phyloP scores from a whole-genome alignment of 2,888 invertebrate species.

The Scotopteryx bipunctaria region DNA sequence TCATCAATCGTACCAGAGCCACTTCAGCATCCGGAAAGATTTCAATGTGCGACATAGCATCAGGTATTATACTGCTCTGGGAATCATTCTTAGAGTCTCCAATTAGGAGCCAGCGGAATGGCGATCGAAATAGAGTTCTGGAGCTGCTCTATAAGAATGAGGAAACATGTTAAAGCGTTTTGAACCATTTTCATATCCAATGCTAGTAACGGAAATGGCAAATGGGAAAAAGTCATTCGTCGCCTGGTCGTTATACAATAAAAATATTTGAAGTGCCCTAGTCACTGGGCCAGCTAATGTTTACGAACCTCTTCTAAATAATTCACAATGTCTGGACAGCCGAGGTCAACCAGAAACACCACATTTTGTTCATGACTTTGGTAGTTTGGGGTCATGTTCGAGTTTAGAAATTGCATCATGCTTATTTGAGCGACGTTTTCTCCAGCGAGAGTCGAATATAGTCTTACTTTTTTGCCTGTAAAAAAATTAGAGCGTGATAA shows the following conservation, averaged over 20 bases:
- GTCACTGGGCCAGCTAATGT: too few species aligned
- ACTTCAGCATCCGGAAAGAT: conserved; percentile 64
- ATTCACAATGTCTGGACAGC: conserved; percentile 51
- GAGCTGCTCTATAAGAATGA: conserved; percentile 47
- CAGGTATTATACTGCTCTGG: conserved; percentile 41
- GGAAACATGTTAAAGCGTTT: background rate
- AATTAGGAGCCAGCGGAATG: conserved; percentile 68
- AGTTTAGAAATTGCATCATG: conserved; percentile 50
- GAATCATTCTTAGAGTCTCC: conserved; percentile 29
- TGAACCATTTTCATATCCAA: background rate
- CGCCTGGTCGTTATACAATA: background rate
- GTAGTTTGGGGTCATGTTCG: conserved; percentile 39
- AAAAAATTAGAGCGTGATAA: too few species aligned
- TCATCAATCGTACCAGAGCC: conserved; percentile 40
- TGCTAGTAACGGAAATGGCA: too few species aligned
- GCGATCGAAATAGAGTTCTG: conserved; percentile 53
- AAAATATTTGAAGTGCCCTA: background rate
- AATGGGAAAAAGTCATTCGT: too few species aligned
- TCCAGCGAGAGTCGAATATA: conserved; percentile 49
- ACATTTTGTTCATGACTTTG: conserved; percentile 54
- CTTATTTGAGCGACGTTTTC: conserved; percentile 44
- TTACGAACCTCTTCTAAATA: conserved; percentile 51
- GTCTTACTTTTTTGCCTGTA: conserved; percentile 54
- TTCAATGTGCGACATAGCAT: conserved; percentile 44
- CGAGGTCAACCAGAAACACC: conserved; percentile 60